Conservation (phyloP, 2,113 vertebrate genomes). For the Callochromis pleurospilus region DNA sequence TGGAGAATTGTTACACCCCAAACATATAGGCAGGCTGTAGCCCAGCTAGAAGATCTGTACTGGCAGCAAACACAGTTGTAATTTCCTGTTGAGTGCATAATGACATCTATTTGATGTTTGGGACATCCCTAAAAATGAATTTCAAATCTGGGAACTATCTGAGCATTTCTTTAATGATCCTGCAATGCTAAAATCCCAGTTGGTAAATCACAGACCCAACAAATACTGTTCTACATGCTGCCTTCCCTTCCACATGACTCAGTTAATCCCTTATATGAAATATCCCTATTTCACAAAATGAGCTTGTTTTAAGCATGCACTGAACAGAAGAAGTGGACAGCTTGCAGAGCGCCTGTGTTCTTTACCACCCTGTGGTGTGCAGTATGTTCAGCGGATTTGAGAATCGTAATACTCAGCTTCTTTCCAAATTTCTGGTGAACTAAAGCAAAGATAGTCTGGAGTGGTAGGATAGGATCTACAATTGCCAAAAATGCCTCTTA, state of each 20-base stretch:
- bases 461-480: background rate
- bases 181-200: background rate
- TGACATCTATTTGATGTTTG: background rate
- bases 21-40: background rate
- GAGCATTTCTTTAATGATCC: background rate
- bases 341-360: constrained; percentile 11
- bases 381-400: constrained; percentile 31
- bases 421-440: background rate
- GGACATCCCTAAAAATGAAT: background rate
- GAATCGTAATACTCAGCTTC: constrained; percentile 12
- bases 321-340: constrained; percentile 6
- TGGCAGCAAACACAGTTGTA: background rate
- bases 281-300: background rate
- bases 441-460: background rate
- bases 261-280: background rate
- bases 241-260: background rate
- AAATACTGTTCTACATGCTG: background rate
- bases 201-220: background rate
- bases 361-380: background rate
- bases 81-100: background rate
- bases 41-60: background rate
- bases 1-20: background rate
- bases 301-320: background rate
- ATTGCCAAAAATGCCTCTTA: background rate
- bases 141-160: background rate